Conservation (phyloP, 1,140 invertebrate genomes). For the Pomacea maculata region DNA sequence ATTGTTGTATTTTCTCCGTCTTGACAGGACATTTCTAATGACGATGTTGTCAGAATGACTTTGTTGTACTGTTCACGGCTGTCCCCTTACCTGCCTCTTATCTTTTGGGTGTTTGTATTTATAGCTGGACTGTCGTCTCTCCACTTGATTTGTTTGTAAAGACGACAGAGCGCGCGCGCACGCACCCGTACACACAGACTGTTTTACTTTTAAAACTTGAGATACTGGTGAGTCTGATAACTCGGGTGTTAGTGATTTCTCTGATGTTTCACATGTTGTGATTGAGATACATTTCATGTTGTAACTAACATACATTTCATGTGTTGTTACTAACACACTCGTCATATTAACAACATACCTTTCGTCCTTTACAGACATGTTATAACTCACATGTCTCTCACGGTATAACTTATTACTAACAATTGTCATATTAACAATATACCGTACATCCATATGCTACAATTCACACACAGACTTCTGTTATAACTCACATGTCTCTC, state of each 20-base stretch:
- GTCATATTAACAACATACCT: too few relatives aligned
- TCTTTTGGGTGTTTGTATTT: background rate
- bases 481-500: too few relatives aligned
- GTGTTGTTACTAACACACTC: too few relatives aligned
- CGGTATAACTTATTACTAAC: too few relatives aligned
- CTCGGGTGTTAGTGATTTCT: background rate
- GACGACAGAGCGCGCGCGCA: background rate
- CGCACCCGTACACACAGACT: background rate
- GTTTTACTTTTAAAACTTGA: background rate
- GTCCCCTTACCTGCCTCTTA: background rate
- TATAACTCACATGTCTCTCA: too few relatives aligned
- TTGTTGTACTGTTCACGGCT: background rate
- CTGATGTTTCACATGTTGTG: background rate
- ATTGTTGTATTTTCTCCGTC: background rate
- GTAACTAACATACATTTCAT: too few relatives aligned
- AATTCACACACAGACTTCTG: too few relatives aligned
- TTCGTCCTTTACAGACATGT: too few relatives aligned
- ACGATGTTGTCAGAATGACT: background rate
- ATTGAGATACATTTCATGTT: background rate
- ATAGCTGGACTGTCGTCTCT: background rate
- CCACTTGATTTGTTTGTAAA: background rate
- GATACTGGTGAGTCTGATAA: background rate
- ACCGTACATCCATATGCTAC: too few relatives aligned
- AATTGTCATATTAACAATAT: too few relatives aligned
- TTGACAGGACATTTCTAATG: background rate